Percentiles rank a stretch among this genome's conserved stretches.
Evolutionary conservation across 1,140 invertebrate genomes (phyloP).

Genomic region (Papilio glaucus): DNA sequence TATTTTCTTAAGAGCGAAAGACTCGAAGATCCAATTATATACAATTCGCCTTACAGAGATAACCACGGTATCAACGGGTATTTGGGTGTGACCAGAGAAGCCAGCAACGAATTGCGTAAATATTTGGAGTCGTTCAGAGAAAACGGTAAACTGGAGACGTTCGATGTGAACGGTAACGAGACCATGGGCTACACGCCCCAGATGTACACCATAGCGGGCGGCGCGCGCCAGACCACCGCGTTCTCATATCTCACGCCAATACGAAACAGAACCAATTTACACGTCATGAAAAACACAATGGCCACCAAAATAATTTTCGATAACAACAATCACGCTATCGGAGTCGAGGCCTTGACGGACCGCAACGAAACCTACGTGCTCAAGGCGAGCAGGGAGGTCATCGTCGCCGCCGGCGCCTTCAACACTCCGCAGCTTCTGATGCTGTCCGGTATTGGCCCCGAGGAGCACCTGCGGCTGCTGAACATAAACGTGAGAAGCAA

Average conservation of each 20-base stretch:
- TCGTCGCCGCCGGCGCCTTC: conserved; percentile 86
- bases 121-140: conserved; percentile 54
- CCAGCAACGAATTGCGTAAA: conserved; percentile 10
- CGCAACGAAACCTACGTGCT: conserved; percentile 84
- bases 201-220: conserved; percentile 84
- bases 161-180: conserved; percentile 49
- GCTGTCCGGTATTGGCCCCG: conserved; percentile 88
- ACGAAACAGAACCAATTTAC: conserved; percentile 82
- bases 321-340: conserved; percentile 78
- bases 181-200: conserved; percentile 49
- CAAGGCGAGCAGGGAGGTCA: conserved; percentile 80
- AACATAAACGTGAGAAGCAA: conserved; percentile 85
- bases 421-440: conserved; percentile 87
- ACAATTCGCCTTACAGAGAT: conserved; percentile 34
- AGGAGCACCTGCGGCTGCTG: conserved; percentile 82
- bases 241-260: conserved; percentile 83
- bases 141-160: conserved; percentile 44
- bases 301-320: conserved; percentile 85
- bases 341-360: conserved; percentile 65
- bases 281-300: conserved; percentile 51
- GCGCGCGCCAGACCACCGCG: conserved; percentile 84
- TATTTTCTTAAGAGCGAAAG: conserved; percentile 51
- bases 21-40: conserved; percentile 36
- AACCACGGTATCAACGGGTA: conserved; percentile 48
- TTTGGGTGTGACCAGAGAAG: conserved; percentile 44